Evolutionary conservation across 1,140 invertebrate genomes (phyloP).

Genomic region (Aricia agestis): DNA sequence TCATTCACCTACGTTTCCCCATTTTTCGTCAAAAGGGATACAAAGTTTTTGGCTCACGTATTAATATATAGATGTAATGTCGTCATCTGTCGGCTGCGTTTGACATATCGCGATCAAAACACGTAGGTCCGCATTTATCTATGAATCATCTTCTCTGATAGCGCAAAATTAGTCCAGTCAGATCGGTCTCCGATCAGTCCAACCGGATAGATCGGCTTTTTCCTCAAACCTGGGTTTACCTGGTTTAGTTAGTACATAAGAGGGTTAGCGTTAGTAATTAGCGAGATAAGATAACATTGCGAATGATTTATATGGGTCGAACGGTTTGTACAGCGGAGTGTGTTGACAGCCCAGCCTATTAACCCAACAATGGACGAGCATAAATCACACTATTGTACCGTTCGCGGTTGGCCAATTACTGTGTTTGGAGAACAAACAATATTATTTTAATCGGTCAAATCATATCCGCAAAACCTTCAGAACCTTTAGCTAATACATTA

Average conservation of each 20-base stretch:
- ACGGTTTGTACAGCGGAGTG: constrained; percentile 36
- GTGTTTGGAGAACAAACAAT: background rate
- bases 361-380: constrained; percentile 51
- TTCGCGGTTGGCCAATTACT: constrained; percentile 40
- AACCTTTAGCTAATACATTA: background rate
- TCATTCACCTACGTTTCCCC: too few species aligned
- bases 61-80: too few species aligned
- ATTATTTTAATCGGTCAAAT: background rate
- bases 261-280: background rate
- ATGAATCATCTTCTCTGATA: too few species aligned
- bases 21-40: too few species aligned
- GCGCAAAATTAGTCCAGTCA: too few species aligned
- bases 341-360: constrained; percentile 45
- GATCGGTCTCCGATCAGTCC: too few species aligned
- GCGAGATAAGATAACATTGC: background rate
- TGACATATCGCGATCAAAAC: too few species aligned
- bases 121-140: too few species aligned
- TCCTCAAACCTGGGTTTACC: background rate
- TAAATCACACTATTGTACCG: constrained; percentile 49
- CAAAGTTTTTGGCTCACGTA: too few species aligned
- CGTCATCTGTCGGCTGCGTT: too few species aligned
- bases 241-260: background rate
- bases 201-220: too few species aligned
- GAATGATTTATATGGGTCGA: constrained; percentile 38
- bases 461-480: background rate